These are phyloP conservation scores for Moxostoma hubbsi DNA, from an alignment of 2,797 vertebrate species.

Conservation along the genomic window DNA sequence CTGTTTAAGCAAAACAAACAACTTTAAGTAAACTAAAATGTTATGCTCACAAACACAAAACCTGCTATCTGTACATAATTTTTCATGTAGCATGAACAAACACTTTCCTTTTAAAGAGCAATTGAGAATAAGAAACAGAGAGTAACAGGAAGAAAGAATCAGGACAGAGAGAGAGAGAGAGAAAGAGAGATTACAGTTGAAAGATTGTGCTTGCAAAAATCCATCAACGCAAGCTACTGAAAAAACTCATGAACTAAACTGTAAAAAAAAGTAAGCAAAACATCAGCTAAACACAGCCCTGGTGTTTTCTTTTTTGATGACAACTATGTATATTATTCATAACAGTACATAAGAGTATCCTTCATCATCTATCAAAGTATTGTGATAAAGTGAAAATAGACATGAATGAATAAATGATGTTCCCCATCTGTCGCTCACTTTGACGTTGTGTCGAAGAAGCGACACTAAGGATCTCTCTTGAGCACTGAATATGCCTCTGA, in stretches of 20 bases:
- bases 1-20: background rate
- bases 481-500: no score
- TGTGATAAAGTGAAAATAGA: conserved; percentile 1
- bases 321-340: conserved; percentile 5
- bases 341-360: background rate
- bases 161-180: no score
- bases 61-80: background rate
- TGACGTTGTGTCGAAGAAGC: no score
- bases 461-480: no score
- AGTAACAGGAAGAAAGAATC: background rate
- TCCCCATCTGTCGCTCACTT: no score
- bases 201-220: conserved; percentile 62
- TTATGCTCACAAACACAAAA: background rate
- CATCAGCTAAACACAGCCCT: conserved; percentile 26
- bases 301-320: background rate
- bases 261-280: conserved; percentile 8
- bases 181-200: conserved; percentile 40
- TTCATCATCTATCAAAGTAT: background rate
- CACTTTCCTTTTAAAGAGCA: background rate
- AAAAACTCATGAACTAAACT: conserved; percentile 5
- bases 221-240: conserved; percentile 8
- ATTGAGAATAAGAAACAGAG: conserved; percentile 21
- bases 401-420: background rate
- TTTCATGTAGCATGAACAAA: background rate
- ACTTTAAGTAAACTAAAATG: background rate